Conservation (phyloP, 2,797 vertebrate genomes). For the Acanthiza pusilla region DNA sequence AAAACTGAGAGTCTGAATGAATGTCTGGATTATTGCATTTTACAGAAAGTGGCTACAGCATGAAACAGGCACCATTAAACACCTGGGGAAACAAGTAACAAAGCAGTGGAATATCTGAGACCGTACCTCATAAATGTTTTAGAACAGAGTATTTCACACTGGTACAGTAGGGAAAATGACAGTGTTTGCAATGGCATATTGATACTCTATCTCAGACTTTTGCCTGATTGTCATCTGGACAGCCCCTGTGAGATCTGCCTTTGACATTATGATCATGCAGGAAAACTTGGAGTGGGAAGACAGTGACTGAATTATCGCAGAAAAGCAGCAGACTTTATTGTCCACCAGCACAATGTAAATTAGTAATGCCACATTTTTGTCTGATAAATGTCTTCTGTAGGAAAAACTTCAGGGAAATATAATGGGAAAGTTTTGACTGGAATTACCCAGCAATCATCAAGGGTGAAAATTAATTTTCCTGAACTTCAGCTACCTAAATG, state of each 20-base stretch:
- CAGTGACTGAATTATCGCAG: not conserved
- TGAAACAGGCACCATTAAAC: not conserved
- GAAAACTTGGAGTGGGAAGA: not conserved
- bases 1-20: not conserved
- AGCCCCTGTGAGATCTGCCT: not conserved
- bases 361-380: not conserved
- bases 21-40: not conserved
- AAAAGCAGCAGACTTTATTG: not conserved
- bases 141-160: not conserved
- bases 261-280: not conserved
- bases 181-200: not conserved
- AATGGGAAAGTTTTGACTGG: not conserved
- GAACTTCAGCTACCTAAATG: not conserved
- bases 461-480: not conserved
- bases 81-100: not conserved
- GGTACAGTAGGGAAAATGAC: not conserved
- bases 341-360: not conserved
- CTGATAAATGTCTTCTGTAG: not conserved
- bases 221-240: not conserved
- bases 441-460: not conserved
- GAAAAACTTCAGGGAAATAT: not conserved
- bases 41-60: not conserved
- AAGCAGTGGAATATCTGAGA: not conserved
- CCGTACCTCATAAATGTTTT: not conserved
- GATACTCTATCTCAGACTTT: not conserved